Percentiles rank a stretch among this genome's conserved stretches.
Evolutionary conservation across 2,888 invertebrate genomes (phyloP).

Genomic region (Eupithecia exiguata): DNA sequence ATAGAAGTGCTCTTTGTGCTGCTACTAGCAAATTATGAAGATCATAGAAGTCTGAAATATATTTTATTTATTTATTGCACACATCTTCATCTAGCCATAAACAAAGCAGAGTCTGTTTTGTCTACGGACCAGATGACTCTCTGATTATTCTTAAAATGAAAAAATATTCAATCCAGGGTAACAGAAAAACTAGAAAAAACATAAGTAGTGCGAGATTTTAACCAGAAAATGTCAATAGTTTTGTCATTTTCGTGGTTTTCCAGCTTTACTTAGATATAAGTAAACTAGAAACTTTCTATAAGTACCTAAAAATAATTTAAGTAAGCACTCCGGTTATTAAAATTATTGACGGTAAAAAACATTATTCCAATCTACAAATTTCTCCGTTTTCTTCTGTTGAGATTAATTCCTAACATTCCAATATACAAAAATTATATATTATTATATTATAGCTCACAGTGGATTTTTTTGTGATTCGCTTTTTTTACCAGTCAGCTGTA

Average conservation of each 20-base stretch:
- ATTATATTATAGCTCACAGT: slow-evolving; percentile 61
- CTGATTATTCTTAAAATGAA: not conserved
- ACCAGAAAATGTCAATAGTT: not conserved
- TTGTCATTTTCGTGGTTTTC: not conserved
- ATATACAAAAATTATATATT: too few species aligned
- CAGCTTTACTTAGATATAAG: not conserved
- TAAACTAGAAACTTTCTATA: not conserved
- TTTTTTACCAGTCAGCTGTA: slow-evolving; percentile 38
- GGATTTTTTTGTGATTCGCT: slow-evolving; percentile 52
- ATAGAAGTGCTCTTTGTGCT: too few species aligned
- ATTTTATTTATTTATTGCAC: too few species aligned
- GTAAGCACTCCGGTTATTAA: not conserved
- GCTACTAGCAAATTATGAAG: too few species aligned
- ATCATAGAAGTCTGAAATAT: too few species aligned
- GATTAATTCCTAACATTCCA: slow-evolving; percentile 28
- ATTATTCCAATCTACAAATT: not conserved
- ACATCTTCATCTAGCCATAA: not conserved
- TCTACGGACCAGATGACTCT: not conserved
- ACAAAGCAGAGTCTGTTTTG: not conserved
- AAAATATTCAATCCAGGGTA: not conserved
- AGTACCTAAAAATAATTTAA: too few species aligned
- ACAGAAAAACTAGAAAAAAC: not conserved
- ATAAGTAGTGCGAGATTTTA: not conserved
- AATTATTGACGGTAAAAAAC: not conserved
- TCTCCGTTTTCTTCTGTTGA: slow-evolving; percentile 25